Conservation (phyloP, 2,113 vertebrate species). For the Cephalopholis sonnerati region DNA sequence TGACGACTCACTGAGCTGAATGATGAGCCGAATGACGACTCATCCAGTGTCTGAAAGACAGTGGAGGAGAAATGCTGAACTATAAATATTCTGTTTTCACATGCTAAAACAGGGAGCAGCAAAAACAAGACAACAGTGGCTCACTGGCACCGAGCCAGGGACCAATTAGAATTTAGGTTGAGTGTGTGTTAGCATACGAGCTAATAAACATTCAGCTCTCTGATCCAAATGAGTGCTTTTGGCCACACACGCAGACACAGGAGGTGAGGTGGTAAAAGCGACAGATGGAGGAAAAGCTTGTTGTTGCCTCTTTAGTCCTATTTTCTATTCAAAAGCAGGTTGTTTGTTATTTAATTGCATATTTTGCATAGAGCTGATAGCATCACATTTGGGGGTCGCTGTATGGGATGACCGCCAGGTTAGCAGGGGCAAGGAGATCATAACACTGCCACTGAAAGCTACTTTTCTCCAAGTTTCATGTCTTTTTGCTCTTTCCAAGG, state of each 20-base stretch:
- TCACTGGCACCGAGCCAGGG: constrained; percentile 28
- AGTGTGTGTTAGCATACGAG: constrained; percentile 17
- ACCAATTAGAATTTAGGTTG: constrained; percentile 43
- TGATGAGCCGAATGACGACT: not conserved
- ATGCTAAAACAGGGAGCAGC: constrained; percentile 13
- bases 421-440: constrained; percentile 25
- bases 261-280: constrained; percentile 36
- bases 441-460: constrained; percentile 12
- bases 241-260: constrained; percentile 24
- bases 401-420: constrained; percentile 24
- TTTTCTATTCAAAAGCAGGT: constrained; percentile 50
- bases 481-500: constrained; percentile 29
- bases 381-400: constrained; percentile 39
- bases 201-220: constrained; percentile 49
- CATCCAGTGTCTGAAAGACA: not conserved
- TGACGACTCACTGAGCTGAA: not conserved
- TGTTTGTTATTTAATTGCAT: constrained; percentile 57
- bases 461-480: constrained; percentile 36
- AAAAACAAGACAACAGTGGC: constrained; percentile 9
- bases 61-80: constrained; percentile 24
- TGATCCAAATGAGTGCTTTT: constrained; percentile 35
- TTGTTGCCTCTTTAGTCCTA: constrained; percentile 44
- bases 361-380: constrained; percentile 61
- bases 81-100: constrained; percentile 34
- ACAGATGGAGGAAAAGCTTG: constrained; percentile 66